Evolutionary conservation across 2,113 vertebrate genomes (phyloP).

Genomic region (Murina feae): DNA sequence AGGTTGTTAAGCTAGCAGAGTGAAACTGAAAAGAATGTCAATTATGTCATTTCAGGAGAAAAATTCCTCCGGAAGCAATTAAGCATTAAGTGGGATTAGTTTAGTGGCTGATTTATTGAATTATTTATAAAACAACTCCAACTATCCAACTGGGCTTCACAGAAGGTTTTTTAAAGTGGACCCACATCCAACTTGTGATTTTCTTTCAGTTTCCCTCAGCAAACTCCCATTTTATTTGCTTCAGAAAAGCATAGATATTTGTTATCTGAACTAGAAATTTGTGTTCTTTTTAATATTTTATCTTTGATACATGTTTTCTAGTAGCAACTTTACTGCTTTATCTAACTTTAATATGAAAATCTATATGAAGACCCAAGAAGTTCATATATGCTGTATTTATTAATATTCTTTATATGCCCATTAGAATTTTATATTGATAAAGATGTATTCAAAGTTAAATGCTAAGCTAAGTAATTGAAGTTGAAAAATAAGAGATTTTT

Average conservation of each 20-base stretch:
- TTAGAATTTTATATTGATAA: neutral
- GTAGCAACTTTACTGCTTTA: neutral
- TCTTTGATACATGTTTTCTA: neutral
- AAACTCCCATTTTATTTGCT: neutral
- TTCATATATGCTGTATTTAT: neutral
- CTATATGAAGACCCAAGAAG: neutral
- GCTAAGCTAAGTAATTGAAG: constrained; percentile 1
- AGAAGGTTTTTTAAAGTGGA: neutral
- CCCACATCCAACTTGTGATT: neutral
- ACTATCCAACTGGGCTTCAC: neutral
- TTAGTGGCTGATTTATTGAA: neutral
- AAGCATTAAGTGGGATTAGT: neutral
- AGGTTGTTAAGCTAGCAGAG: neutral
- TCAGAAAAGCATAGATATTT: neutral
- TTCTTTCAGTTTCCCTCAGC: neutral
- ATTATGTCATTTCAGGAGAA: neutral
- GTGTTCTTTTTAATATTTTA: neutral
- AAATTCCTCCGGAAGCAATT: neutral
- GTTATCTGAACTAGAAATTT: neutral
- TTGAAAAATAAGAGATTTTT: constrained; percentile 26
- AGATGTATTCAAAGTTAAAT: neutral
- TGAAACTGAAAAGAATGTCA: neutral
- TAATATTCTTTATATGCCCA: neutral
- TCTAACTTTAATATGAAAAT: neutral
- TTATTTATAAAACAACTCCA: neutral